Percentiles rank a stretch among this genome's conserved stretches.
phyloP scores from a whole-genome alignment of 2,888 invertebrate genomes.

The Tuta absoluta region DNA sequence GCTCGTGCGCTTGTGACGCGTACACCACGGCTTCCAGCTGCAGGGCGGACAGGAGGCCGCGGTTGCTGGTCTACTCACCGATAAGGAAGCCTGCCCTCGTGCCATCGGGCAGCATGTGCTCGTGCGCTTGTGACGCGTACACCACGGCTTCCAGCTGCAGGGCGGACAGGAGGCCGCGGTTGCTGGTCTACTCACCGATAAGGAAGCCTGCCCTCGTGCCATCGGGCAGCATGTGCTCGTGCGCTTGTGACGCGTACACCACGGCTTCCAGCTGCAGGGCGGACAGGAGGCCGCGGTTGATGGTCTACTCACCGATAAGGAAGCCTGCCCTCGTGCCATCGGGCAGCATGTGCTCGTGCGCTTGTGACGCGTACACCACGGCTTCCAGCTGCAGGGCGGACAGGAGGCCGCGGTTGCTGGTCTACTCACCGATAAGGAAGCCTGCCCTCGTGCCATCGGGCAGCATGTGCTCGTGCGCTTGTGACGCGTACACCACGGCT shows the following conservation, averaged over 20 bases:
- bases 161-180: constrained; percentile 93
- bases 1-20: too few relatives aligned
- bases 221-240: constrained; percentile 93
- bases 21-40: too few relatives aligned
- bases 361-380: constrained; percentile 98
- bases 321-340: constrained; percentile 90
- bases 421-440: constrained; percentile 92
- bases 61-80: constrained; percentile 15
- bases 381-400: constrained; percentile 99
- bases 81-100: constrained; percentile 96
- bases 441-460: constrained; percentile 88
- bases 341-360: constrained; percentile 94
- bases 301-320: constrained; percentile 87
- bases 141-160: constrained; percentile 98
- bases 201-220: constrained; percentile 91
- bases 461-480: constrained; percentile 97
- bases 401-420: constrained; percentile 90
- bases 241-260: constrained; percentile 98
- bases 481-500: constrained; percentile 97
- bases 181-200: constrained; percentile 86
- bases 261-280: constrained; percentile 98
- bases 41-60: background rate
- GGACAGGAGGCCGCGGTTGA: constrained; percentile 92
- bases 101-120: constrained; percentile 92
- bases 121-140: constrained; percentile 98